These are phyloP conservation scores for Macrosiphum euphorbiae DNA, from an alignment of 2,888 invertebrate genomes.

Conservation along the genomic window DNA sequence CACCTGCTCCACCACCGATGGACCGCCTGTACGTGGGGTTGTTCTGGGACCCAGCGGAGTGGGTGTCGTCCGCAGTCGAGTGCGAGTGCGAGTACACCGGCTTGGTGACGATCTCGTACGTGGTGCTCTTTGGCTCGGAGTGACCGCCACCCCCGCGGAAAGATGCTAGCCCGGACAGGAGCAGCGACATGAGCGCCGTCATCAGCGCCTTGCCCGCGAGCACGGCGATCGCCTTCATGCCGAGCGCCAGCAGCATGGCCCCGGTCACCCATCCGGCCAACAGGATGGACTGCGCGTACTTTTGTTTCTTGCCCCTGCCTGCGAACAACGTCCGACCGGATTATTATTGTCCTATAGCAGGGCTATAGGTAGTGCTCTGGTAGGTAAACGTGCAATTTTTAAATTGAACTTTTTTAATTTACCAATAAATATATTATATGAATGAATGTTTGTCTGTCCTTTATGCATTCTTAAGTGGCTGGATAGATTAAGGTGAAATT, in stretches of 20 bases:
- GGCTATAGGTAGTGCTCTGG: too few relatives aligned
- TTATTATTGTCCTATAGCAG: not conserved
- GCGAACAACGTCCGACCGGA: not conserved
- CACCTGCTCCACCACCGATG: slow-evolving; percentile 12
- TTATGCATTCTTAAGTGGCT: too few relatives aligned
- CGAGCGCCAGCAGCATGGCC: slow-evolving; percentile 67
- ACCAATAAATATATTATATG: too few relatives aligned
- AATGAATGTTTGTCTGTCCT: too few relatives aligned
- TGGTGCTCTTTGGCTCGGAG: slow-evolving; percentile 73
- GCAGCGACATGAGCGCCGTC: slow-evolving; percentile 67
- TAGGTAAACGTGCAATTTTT: not conserved
- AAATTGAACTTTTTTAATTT: not conserved
- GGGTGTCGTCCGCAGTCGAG: slow-evolving; percentile 66
- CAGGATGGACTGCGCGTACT: slow-evolving; percentile 66
- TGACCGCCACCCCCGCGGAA: slow-evolving; percentile 66
- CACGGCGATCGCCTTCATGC: slow-evolving; percentile 68
- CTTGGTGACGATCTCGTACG: slow-evolving; percentile 87
- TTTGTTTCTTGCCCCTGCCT: slow-evolving; percentile 66
- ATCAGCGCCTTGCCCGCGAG: slow-evolving; percentile 68
- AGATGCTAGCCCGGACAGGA: slow-evolving; percentile 67
- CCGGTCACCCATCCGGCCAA: slow-evolving; percentile 68
- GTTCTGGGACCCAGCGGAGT: slow-evolving; percentile 59
- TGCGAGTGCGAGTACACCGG: slow-evolving; percentile 76
- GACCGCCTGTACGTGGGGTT: slow-evolving; percentile 55
- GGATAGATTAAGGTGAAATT: too few relatives aligned